Conservation (phyloP, 2,113 vertebrate genomes). For the Gavialis gangeticus region DNA sequence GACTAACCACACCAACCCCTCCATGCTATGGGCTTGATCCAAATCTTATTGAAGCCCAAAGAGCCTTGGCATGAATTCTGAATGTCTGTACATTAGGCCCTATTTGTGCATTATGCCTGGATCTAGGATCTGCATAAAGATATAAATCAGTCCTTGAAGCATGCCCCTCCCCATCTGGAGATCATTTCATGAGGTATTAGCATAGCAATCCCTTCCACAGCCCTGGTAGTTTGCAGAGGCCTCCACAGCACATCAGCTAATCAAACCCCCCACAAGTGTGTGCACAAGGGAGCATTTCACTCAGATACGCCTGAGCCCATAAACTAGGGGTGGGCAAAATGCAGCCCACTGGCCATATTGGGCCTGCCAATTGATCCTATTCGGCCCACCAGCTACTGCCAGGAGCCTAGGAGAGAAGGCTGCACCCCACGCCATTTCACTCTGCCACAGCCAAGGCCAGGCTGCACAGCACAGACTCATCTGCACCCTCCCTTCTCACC, state of each 20-base stretch:
- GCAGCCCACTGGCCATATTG: too few relatives aligned
- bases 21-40: accelerated
- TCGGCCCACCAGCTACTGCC: too few relatives aligned
- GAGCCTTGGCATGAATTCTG: background rate
- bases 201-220: background rate
- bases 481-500: too few relatives aligned
- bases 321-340: too few relatives aligned
- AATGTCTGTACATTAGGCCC: background rate
- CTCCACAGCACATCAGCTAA: background rate
- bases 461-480: too few relatives aligned
- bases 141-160: too few relatives aligned
- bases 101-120: too few relatives aligned
- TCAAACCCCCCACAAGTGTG: background rate
- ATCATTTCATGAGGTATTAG: background rate
- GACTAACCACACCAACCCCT: background rate
- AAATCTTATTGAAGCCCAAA: background rate
- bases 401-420: too few relatives aligned
- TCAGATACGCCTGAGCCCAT: background rate
- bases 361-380: too few relatives aligned
- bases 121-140: too few relatives aligned
- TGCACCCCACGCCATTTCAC: too few relatives aligned
- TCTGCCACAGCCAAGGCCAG: too few relatives aligned
- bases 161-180: background rate
- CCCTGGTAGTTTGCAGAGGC: background rate
- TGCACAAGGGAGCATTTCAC: background rate